Percentiles rank a stretch among this genome's conserved stretches.
Conservation (phyloP, 2,113 vertebrate species). For the Rhynchopsitta pachyrhyncha region DNA sequence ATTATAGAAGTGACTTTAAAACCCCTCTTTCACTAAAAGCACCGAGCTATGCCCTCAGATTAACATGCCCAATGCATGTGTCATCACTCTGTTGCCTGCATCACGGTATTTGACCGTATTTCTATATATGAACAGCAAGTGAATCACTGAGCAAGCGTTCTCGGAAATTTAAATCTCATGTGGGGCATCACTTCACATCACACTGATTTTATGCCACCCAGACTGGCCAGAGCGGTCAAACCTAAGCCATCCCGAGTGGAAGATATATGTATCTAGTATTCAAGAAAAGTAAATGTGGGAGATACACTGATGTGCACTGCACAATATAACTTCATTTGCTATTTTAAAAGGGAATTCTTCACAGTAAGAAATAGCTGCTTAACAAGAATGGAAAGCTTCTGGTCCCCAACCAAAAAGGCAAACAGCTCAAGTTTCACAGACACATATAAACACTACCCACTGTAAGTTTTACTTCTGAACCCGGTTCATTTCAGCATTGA, state of each 20-base stretch:
- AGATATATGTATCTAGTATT: not conserved
- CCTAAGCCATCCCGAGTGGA: not conserved
- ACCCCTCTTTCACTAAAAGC: not conserved
- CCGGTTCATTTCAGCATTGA: not conserved
- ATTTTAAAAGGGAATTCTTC: not conserved
- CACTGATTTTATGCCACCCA: not conserved
- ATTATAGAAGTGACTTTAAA: not conserved
- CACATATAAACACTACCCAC: not conserved
- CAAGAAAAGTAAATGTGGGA: not conserved
- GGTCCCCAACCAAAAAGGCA: not conserved
- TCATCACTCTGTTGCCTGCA: not conserved
- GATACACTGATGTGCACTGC: too few species aligned
- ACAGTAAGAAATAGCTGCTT: not conserved
- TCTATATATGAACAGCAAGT: not conserved
- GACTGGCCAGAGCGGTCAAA: not conserved
- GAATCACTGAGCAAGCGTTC: not conserved
- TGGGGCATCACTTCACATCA: not conserved
- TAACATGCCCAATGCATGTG: accelerated
- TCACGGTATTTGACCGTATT: accelerated
- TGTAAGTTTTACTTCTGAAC: not conserved
- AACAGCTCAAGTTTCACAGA: not conserved
- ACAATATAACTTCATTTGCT: not conserved
- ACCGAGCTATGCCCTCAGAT: not conserved
- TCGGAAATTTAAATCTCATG: not conserved
- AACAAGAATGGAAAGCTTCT: not conserved